phyloP scores from a whole-genome alignment of 2,113 vertebrate species.

The Sturnira hondurensis region DNA sequence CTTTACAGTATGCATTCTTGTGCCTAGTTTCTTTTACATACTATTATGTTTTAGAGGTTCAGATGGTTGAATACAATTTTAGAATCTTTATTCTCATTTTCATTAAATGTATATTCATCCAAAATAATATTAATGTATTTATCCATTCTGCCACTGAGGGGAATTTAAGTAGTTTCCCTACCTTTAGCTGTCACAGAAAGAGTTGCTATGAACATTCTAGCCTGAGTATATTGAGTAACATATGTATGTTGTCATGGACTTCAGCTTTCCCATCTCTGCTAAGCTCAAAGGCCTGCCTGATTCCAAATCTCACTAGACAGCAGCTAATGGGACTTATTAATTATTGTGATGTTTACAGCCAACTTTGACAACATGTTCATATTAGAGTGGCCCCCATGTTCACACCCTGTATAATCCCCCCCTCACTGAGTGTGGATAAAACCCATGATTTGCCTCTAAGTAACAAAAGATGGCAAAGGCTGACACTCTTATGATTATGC shows the following conservation, averaged over 20 bases:
- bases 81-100: constrained; percentile 15
- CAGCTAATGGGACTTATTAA: neutral
- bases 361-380: neutral
- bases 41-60: neutral
- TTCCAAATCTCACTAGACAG: constrained; percentile 37
- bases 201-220: constrained; percentile 33
- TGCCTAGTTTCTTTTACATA: neutral
- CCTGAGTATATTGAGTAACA: neutral
- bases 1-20: neutral
- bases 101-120: neutral
- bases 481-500: neutral
- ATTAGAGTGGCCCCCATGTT: neutral
- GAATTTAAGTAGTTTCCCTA: neutral
- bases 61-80: neutral
- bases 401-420: neutral
- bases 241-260: neutral
- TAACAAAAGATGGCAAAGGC: neutral
- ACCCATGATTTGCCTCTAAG: neutral
- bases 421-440: neutral
- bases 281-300: constrained; percentile 25
- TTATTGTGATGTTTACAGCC: constrained; percentile 16
- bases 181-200: neutral
- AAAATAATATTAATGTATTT: constrained; percentile 1
- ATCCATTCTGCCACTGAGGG: neutral
- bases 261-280: neutral